Percentiles rank a stretch among this genome's conserved stretches.
Evolutionary conservation across 2,113 vertebrate species (phyloP).

Genomic region (Oryzias javanicus): DNA sequence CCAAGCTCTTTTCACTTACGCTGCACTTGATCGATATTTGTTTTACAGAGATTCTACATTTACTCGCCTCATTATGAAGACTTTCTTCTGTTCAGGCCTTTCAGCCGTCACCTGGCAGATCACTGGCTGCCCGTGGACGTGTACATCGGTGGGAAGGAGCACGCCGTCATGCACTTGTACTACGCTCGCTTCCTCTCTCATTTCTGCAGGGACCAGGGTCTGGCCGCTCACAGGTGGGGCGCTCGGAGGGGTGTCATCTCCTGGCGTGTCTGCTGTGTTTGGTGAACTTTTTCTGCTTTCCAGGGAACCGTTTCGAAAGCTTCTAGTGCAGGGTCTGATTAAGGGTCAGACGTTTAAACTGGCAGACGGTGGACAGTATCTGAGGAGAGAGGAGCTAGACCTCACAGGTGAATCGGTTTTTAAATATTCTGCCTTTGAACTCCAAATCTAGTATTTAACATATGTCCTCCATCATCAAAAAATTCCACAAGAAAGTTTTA

Average conservation of each 20-base stretch:
- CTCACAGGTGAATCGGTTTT: constrained; percentile 80
- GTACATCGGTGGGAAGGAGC: constrained; percentile 94
- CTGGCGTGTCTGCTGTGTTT: neutral
- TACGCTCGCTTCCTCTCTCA: constrained; percentile 93
- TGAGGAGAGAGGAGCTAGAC: constrained; percentile 86
- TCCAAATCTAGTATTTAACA: neutral
- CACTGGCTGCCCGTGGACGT: constrained; percentile 96
- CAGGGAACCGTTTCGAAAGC: constrained; percentile 93
- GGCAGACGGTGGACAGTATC: constrained; percentile 82
- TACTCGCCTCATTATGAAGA: no score
- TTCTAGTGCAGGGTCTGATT: constrained; percentile 94
- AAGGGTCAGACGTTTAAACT: constrained; percentile 91
- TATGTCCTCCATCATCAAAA: no score
- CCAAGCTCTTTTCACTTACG: no score
- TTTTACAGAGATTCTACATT: no score
- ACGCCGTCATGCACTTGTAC: constrained; percentile 97
- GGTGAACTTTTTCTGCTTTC: constrained; percentile 1
- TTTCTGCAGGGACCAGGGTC: constrained; percentile 87
- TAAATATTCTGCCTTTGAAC: constrained; percentile 1
- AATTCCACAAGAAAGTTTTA: no score
- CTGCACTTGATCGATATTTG: no score
- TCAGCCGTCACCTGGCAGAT: constrained; percentile 78
- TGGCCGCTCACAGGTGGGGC: constrained; percentile 85
- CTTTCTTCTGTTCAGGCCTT: constrained; percentile 78
- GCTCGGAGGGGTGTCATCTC: neutral